Evolutionary conservation across 2,113 vertebrate species (phyloP), one percentile per base, ranked within the genome.

Genomic region (Harpagus bidentatus): DNA sequence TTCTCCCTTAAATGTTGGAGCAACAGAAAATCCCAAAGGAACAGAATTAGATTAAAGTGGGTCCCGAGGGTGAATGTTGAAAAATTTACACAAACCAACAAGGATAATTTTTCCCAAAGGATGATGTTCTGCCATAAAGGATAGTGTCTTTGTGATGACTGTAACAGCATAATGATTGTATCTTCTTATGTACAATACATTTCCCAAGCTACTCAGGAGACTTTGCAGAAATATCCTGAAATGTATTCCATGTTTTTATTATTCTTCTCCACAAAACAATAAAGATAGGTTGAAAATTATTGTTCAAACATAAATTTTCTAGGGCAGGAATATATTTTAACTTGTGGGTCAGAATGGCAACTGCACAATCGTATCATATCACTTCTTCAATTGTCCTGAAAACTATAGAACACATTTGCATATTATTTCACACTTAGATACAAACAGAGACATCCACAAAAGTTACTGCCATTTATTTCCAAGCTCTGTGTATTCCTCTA

Each of bases 401-500:
- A 96, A 92, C 43, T 96, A 79, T 62, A 61, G 83, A 97, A 92
- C 84, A 72, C 3, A 87, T 97, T 94, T 93, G 81, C 77, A 72
- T 92, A 72, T 78, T 95, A 67, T 92, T 95, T 96, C 63, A 78
- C 76, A 78, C 38, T 74, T 81, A 93, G 38, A 90, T 87, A 82
- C 76, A 74, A 78, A 59, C 90, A 92, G 66, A 88, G 72, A 87
- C 52, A 85, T 72, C 69, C 38, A 21, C 65, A 87, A 82, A 96
- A 96, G 72, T 93, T 95, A 61, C 80, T 83, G 67, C 70, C 48
- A 20, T 86, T 92, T 93, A 80, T 88, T 91, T 79, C 69, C 53
- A 79, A 61, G 52, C 45, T 81, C 69, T 78, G 25, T 95, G 40
- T 82, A 48, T 69, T 92, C 52, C 34, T 93, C 53, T 76, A 87